Conservation (phyloP, 2,113 vertebrate species). For the Pardalotus punctatus region DNA sequence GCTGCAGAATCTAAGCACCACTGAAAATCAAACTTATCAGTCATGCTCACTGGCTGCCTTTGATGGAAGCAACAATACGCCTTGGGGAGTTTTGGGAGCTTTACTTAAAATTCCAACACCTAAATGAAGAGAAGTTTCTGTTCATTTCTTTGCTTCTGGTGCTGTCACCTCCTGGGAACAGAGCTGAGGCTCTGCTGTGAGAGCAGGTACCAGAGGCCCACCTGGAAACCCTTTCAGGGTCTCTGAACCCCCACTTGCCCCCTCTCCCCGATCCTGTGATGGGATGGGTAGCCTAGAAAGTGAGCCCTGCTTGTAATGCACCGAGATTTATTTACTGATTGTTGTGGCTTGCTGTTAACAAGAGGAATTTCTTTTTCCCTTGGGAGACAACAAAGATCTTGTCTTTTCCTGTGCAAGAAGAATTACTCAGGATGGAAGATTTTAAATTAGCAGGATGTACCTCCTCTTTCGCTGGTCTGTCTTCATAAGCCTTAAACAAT, state of each 20-base stretch:
- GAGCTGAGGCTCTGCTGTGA: neutral
- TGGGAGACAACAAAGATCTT: neutral
- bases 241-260: rapidly evolving
- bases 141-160: neutral
- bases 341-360: neutral
- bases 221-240: neutral
- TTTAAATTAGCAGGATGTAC: neutral
- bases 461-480: neutral
- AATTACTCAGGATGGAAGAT: neutral
- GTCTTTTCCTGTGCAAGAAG: neutral
- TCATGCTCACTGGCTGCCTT: conserved; percentile 20
- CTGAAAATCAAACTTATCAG: conserved; percentile 39
- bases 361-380: neutral
- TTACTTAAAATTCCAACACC: neutral
- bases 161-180: neutral
- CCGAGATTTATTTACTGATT: neutral
- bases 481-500: neutral
- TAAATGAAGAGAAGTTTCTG: neutral
- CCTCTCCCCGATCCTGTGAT: neutral
- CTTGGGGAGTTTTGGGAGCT: neutral
- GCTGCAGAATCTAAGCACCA: conserved; percentile 13
- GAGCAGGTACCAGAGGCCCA: neutral
- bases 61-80: neutral
- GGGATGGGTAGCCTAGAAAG: neutral
- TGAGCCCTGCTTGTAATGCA: neutral